Base-by-base conservation (phyloP, 2,888 invertebrate genomes). In the Hedychridium roseum region DNA sequence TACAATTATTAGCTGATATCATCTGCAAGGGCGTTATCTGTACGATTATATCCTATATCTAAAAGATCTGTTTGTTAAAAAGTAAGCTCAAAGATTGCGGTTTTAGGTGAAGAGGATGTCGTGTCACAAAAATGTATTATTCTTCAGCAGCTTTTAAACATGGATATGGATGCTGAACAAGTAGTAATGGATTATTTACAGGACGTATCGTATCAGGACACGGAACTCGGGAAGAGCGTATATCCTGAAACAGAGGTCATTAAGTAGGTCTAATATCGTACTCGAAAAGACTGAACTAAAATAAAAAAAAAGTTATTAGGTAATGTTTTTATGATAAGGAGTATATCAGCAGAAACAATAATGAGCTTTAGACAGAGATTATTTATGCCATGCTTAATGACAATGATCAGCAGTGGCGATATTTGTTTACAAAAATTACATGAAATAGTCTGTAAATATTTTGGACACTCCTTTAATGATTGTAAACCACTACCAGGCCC, bases 121-220 rank as follows among this genome's bases (percentile, higher is more conserved):
- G 59, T 70, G 1, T 28, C 31, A 1, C 80, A 76, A 49, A 78
- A 74, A 48, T 18, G 57, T 3, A 70, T 71, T 6, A 74, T 82
- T 18, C 52, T 67, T n/a, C 37, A 66, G 1, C 79, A 82, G 48
- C 64, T 81, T 28, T 18, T 54, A 0, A 79, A 81, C 20, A 54
- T 66, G 2, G 83, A 83, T 21, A 68, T 55, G 0, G 66, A 82
- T 43, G 74, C 78, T 2, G 78, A 76, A 57, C 55, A 60, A 18
- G 59, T 82, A 2, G 52, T 77, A 1, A 82, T 82, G 57, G 82
- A 83, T 53, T 83, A 82, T 61, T 67, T 84, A n/a, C 78, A 81
- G 12, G 75, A 74, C 50, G 73, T 80, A 1, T 83, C 84, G 1
- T 84, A 81, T 54, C 83, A 83, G 60, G 80, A 80, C 5, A 83